Evolutionary conservation across 2,113 vertebrate species (phyloP).

Genomic region (Colistium nudipinnis): DNA sequence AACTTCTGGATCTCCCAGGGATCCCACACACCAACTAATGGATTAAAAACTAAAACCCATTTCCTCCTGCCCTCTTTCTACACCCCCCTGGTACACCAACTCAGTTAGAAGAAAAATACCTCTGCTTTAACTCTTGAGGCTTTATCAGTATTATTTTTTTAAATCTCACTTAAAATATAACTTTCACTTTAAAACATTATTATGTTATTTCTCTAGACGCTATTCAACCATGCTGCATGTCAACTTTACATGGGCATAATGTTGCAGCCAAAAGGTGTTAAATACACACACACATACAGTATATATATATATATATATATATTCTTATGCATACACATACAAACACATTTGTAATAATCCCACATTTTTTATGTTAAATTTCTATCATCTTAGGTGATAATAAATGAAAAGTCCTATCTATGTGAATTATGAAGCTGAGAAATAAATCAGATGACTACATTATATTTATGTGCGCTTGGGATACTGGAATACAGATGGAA

Average conservation of each 20-base stretch:
- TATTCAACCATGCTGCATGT: neutral
- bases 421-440: neutral
- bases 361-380: neutral
- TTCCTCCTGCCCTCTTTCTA: neutral
- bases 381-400: no score
- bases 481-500: neutral
- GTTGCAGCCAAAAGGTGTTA: no score
- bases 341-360: no score
- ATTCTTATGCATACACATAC: no score
- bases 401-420: neutral
- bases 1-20: neutral
- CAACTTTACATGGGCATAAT: neutral
- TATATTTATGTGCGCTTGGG: neutral
- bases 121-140: no score
- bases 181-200: neutral
- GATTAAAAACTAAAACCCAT: slow-evolving; percentile 23
- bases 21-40: slow-evolving; percentile 1
- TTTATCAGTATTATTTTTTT: neutral
- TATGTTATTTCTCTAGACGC: neutral
- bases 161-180: neutral
- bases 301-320: no score
- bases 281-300: no score
- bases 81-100: no score
- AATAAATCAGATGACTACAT: neutral
- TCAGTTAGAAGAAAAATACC: no score